These are phyloP conservation scores for Melanotaenia pygmaea DNA, from an alignment of 2,797 vertebrate species.

Conservation along the genomic window DNA sequence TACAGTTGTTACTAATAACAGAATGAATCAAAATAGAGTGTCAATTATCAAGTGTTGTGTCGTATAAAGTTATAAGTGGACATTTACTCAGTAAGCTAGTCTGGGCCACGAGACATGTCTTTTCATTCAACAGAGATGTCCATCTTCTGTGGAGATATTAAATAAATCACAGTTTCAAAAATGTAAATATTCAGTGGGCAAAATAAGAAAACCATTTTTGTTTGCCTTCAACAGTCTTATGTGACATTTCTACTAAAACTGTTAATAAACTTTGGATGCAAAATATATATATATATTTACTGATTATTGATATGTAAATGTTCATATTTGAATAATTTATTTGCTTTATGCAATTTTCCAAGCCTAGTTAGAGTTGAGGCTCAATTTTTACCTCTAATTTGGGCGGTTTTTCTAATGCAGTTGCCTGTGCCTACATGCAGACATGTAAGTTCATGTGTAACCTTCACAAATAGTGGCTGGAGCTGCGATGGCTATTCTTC, in stretches of 20 bases:
- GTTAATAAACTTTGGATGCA: too few relatives aligned
- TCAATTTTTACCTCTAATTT: constrained; percentile 1
- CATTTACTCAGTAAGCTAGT: too few relatives aligned
- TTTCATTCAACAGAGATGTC: neutral
- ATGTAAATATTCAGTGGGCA: neutral
- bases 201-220: too few relatives aligned
- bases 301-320: neutral
- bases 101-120: neutral
- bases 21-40: too few relatives aligned
- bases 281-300: too few relatives aligned
- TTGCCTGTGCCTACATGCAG: constrained; percentile 14
- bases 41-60: too few relatives aligned
- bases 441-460: constrained; percentile 46
- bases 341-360: neutral
- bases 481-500: constrained; percentile 53
- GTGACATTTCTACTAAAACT: too few relatives aligned
- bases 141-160: too few relatives aligned
- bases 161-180: neutral
- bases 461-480: constrained; percentile 58
- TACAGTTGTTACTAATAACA: neutral
- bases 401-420: neutral
- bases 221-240: too few relatives aligned
- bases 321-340: neutral
- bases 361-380: neutral
- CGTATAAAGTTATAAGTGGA: too few relatives aligned